phyloP scores from a whole-genome alignment of 2,888 invertebrate species.

The Euplexia lucipara region DNA sequence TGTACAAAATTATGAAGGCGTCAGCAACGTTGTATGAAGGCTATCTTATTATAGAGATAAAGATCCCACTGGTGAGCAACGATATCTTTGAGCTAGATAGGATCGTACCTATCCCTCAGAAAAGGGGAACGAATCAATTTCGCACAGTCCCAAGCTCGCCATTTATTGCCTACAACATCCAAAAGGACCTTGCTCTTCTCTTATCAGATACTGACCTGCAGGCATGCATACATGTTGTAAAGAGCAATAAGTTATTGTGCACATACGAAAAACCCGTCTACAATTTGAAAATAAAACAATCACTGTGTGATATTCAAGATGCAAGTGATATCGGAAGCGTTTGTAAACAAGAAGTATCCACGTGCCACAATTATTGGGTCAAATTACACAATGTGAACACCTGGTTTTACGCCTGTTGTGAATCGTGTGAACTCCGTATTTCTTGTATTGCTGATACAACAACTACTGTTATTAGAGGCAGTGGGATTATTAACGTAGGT shows the following conservation, averaged over 20 bases:
- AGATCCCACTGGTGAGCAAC: conserved; percentile 1
- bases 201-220: conserved; percentile 11
- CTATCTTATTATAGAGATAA: conserved; percentile 12
- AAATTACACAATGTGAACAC: neutral
- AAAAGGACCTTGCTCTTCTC: too few relatives aligned
- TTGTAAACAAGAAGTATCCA: conserved; percentile 3
- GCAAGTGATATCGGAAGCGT: neutral
- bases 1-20: conserved; percentile 8
- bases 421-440: neutral
- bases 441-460: conserved; percentile 7
- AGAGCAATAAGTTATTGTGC: neutral
- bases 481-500: neutral
- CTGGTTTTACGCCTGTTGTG: conserved; percentile 4
- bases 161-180: too few relatives aligned
- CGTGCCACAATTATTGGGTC: conserved; percentile 4
- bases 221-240: conserved; percentile 1
- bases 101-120: too few relatives aligned
- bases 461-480: neutral
- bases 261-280: conserved; percentile 2
- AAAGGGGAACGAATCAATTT: too few relatives aligned
- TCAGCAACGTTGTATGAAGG: neutral
- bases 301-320: neutral
- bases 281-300: neutral
- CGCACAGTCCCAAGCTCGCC: too few relatives aligned
- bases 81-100: conserved; percentile 2